A percentile compares a stretch with the other conserved stretches of the same genome.
phyloP scores from a whole-genome alignment of 2,888 invertebrate species.

The Hirudinaria manillensis region DNA sequence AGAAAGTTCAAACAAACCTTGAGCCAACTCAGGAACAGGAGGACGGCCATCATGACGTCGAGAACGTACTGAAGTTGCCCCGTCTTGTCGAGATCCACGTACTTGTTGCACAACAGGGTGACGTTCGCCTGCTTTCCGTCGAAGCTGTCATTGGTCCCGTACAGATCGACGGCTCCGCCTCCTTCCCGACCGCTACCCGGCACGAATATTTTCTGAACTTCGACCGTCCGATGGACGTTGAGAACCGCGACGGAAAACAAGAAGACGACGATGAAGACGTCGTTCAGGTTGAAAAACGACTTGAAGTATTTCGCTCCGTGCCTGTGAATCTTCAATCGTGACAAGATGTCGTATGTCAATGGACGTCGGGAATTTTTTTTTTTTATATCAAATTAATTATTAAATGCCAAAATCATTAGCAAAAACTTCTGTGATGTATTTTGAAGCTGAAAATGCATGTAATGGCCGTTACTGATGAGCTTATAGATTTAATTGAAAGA shows the following conservation, averaged over 20 bases:
- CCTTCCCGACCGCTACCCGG: background rate
- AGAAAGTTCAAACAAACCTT: conserved; percentile 55
- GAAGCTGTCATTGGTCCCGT: background rate
- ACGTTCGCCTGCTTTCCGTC: conserved; percentile 48
- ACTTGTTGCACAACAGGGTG: conserved; percentile 52
- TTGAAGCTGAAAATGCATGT: too few species aligned
- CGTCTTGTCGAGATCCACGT: conserved; percentile 62
- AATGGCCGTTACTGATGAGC: too few species aligned
- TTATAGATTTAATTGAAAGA: too few species aligned
- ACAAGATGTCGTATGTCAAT: too few species aligned
- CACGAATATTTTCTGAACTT: conserved; percentile 43
- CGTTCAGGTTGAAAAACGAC: conserved; percentile 64
- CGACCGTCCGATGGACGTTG: conserved; percentile 56
- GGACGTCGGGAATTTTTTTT: too few species aligned
- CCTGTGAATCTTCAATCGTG: conserved; percentile 52
- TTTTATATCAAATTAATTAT: too few species aligned
- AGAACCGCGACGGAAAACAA: conserved; percentile 57
- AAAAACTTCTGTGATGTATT: too few species aligned
- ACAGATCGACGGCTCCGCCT: background rate
- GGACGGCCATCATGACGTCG: conserved; percentile 61
- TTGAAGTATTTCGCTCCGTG: conserved; percentile 57
- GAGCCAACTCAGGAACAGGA: conserved; percentile 67
- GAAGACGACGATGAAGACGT: conserved; percentile 60
- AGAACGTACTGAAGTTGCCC: conserved; percentile 57
- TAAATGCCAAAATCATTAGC: too few species aligned